Evolutionary conservation across 2,888 invertebrate genomes (phyloP).

Genomic region (Heteromyza rotundicornis): DNA sequence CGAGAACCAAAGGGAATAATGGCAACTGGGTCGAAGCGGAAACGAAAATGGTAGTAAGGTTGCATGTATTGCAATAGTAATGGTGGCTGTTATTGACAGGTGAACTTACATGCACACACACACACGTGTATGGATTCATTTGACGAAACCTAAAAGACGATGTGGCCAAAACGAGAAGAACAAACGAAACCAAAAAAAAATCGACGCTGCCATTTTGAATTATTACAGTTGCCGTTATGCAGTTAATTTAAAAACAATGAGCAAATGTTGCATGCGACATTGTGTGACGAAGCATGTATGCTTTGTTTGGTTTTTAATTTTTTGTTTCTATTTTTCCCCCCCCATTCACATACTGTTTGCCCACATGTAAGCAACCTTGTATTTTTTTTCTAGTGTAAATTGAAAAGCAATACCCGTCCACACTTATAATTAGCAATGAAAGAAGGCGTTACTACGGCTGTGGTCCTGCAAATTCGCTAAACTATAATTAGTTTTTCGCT

Average conservation of each 20-base stretch:
- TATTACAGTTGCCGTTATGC: conserved; percentile 32
- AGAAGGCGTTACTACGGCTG: background rate
- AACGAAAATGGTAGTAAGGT: background rate
- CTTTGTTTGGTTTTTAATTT: background rate
- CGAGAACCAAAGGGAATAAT: background rate
- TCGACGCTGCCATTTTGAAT: conserved; percentile 20
- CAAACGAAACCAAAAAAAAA: background rate
- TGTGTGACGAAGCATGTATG: background rate
- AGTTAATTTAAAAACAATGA: conserved; percentile 41
- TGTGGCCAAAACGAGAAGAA: background rate
- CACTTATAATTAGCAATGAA: conserved; percentile 12
- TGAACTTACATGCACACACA: too few species aligned
- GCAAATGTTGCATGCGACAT: conserved; percentile 9
- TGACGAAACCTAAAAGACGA: too few species aligned
- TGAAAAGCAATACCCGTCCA: conserved; percentile 7
- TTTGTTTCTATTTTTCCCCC: too few species aligned
- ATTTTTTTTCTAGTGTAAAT: conserved; percentile 8
- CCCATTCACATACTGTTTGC: too few species aligned
- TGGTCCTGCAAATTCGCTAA: background rate
- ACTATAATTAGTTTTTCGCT: background rate
- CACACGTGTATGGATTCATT: too few species aligned
- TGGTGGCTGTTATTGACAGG: background rate
- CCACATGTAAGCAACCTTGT: background rate
- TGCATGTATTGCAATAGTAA: background rate
- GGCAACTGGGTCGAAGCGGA: conserved; percentile 7